phyloP scores from a whole-genome alignment of 2,888 invertebrate species.

The Megamerina dolium region DNA sequence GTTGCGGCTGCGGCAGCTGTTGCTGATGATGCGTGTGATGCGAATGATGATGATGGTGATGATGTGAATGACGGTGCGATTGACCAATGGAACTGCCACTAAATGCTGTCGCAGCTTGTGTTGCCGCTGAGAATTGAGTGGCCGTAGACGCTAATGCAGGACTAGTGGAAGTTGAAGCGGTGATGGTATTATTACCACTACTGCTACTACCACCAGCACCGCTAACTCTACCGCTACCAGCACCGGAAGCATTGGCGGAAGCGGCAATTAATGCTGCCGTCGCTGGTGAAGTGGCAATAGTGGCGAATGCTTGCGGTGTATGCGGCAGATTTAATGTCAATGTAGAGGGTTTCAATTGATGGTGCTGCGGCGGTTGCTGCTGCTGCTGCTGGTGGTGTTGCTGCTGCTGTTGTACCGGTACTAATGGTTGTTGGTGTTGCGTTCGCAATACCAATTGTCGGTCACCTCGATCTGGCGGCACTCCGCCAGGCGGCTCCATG shows the following conservation, averaged over 20 bases:
- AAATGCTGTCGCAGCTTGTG: conserved; percentile 35
- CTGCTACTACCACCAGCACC: conserved; percentile 11
- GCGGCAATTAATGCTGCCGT: neutral
- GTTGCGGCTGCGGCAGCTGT: conserved; percentile 12
- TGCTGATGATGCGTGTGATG: conserved; percentile 16
- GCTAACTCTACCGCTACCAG: neutral
- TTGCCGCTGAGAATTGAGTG: conserved; percentile 33
- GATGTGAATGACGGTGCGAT: conserved; percentile 18
- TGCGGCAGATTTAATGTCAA: conserved; percentile 9
- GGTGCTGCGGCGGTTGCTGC: conserved; percentile 21
- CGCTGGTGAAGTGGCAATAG: conserved; percentile 10
- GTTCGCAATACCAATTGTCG: conserved; percentile 36
- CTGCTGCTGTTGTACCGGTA: conserved; percentile 23
- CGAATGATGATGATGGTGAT: conserved; percentile 14
- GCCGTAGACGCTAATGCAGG: conserved; percentile 32
- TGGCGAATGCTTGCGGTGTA: conserved; percentile 5
- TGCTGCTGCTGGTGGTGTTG: conserved; percentile 17
- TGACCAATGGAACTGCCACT: conserved; percentile 34
- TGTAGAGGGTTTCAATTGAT: conserved; percentile 11
- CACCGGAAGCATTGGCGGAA: neutral
- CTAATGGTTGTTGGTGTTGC: conserved; percentile 19
- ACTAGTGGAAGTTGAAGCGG: conserved; percentile 14
- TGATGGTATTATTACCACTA: conserved; percentile 5
- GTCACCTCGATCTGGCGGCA: conserved; percentile 43
- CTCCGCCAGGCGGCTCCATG: conserved; percentile 47